Evolutionary conservation across 2,113 vertebrate genomes (phyloP).

Genomic region (Camelus bactrianus): DNA sequence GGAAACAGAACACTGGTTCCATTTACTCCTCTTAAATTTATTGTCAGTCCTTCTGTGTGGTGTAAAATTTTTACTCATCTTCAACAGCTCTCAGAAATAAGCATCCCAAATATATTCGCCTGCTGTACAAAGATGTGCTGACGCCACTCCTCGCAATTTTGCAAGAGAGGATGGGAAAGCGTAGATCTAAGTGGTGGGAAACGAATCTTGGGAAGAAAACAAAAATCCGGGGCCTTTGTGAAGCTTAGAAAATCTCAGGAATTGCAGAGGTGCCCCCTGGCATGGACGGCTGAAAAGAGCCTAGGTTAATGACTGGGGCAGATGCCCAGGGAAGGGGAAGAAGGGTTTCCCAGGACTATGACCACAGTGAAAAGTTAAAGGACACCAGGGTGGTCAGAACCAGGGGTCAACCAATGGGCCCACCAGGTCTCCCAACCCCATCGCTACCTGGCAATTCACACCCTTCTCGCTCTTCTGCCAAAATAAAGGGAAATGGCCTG

Average conservation of each 20-base stretch:
- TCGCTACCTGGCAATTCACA: background rate
- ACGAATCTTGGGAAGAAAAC: conserved; percentile 80
- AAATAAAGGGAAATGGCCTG: background rate
- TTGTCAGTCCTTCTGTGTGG: conserved; percentile 82
- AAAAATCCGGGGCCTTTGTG: conserved; percentile 69
- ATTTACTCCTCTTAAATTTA: conserved; percentile 87
- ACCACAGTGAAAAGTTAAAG: background rate
- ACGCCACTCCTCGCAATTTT: conserved; percentile 81
- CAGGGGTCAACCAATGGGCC: rapidly evolving
- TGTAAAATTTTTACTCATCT: conserved; percentile 87
- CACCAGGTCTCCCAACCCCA: background rate
- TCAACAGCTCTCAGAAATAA: conserved; percentile 87
- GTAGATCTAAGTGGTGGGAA: conserved; percentile 81
- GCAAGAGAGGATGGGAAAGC: conserved; percentile 82
- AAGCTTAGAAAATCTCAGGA: conserved; percentile 56
- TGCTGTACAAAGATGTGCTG: conserved; percentile 84
- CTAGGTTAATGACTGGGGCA: background rate
- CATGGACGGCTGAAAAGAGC: background rate
- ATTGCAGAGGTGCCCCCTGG: conserved; percentile 49
- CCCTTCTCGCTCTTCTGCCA: background rate
- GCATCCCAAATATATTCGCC: conserved; percentile 87
- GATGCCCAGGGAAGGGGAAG: rapidly evolving
- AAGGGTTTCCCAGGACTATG: background rate
- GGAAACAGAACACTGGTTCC: conserved; percentile 85
- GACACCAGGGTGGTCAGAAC: background rate